Base-by-base conservation (phyloP, 2,113 vertebrate species). In the Gobius niger region DNA sequence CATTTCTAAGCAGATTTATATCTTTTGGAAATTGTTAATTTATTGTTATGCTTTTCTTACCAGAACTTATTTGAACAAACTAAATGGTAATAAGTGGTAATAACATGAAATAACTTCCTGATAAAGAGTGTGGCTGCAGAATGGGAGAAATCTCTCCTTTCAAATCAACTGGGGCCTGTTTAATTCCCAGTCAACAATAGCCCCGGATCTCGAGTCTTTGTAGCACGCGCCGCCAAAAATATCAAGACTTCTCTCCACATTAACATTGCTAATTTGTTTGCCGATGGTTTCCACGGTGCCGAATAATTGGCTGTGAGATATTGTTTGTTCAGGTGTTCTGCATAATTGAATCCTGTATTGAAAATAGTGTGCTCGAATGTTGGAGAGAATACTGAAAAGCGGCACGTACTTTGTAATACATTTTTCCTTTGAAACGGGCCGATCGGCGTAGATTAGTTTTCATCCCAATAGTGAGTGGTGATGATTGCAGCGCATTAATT, bases 271-370 rank as follows among this genome's bases (percentile, higher is more conserved):
- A 90, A 93, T 93, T 91, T 91, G 86, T 92, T 88, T 85, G 85
- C 85, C 77, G 75, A 85, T 82, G 83, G 80, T 88, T 91, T 89
- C 89, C 89, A 86, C 87, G 90, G 81, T 63, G 62, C 85, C 78
- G 84, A 84, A 88, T 90, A 90, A 92, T 91, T 92, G 89, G 88
- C 88, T 83, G 76, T 84, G 87, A 88, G 81, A 90, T 90, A 91
- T 88, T 91, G 91, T 93, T 92, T 92, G 90, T 89, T 93, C 92
- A 93, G 91, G 90, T 93, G 91, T 92, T 92, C 79, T 76, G 83
- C 76, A 72, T 89, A 92, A 93, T 93, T 92, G 88, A 92, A 91
- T 93, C 88, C 84, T 81, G 69, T 81, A 89, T 88, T 91, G 88
- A 84, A 91, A 90, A 87, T 83, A 61, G 73, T 69, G 73, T 53